phyloP scores from a whole-genome alignment of 2,113 vertebrate species.

The Morone saxatilis region DNA sequence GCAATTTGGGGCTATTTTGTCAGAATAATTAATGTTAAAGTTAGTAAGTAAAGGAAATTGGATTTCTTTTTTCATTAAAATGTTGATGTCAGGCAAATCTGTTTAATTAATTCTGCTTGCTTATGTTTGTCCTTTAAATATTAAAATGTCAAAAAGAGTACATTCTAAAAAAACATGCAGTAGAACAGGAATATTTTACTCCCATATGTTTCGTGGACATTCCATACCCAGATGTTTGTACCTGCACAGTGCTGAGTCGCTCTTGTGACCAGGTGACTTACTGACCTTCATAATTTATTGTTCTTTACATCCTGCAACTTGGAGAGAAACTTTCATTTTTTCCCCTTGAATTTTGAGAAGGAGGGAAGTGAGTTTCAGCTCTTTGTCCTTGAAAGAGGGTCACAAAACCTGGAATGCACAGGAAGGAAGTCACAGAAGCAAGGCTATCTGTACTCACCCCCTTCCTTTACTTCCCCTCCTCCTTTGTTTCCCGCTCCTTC shows the following conservation, averaged over 20 bases:
- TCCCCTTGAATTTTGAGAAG: constrained; percentile 53
- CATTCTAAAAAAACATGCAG: neutral
- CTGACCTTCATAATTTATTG: constrained; percentile 69
- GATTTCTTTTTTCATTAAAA: neutral
- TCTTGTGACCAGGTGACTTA: constrained; percentile 67
- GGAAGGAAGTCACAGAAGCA: constrained; percentile 82
- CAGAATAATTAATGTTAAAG: neutral
- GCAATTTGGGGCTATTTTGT: neutral
- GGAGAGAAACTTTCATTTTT: constrained; percentile 48
- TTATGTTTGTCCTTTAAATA: constrained; percentile 1
- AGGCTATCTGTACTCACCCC: constrained; percentile 77
- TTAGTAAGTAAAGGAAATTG: neutral
- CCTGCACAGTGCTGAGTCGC: constrained; percentile 54
- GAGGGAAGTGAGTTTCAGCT: constrained; percentile 59
- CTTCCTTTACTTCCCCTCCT: constrained; percentile 71
- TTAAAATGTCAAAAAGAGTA: neutral
- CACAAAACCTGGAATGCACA: constrained; percentile 84
- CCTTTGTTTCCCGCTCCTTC: constrained; percentile 73
- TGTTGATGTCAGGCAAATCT: neutral
- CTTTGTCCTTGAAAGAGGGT: constrained; percentile 83
- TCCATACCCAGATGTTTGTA: constrained; percentile 64
- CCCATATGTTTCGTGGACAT: constrained; percentile 6
- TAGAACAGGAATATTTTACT: neutral
- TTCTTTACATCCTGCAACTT: constrained; percentile 58
- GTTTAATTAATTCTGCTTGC: neutral